These are phyloP conservation scores for Diabrotica virgifera DNA, from an alignment of 1,140 invertebrate genomes.

Conservation along the genomic window DNA sequence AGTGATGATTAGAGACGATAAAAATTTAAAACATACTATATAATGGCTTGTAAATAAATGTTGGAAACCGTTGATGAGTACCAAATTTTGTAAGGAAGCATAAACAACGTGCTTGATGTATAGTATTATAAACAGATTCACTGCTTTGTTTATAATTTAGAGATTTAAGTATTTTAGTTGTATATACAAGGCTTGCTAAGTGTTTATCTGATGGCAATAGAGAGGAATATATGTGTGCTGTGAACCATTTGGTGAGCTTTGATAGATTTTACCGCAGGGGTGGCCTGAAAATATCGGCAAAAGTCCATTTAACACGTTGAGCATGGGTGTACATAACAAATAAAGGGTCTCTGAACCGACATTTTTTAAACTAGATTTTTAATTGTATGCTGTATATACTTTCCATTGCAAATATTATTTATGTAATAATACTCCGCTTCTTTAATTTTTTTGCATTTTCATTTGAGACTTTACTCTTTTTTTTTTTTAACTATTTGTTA, in stretches of 20 bases:
- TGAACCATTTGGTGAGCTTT: not conserved
- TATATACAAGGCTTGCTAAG: constrained; percentile 40
- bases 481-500: no score
- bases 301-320: no score
- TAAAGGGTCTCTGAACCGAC: no score
- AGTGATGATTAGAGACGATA: constrained; percentile 19
- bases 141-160: constrained; percentile 41
- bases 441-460: no score
- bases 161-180: constrained; percentile 44
- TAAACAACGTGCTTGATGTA: constrained; percentile 41
- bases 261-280: not conserved
- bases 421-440: no score
- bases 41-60: constrained; percentile 42
- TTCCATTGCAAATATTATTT: no score
- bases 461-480: no score
- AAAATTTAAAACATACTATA: constrained; percentile 40
- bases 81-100: constrained; percentile 42
- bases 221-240: constrained; percentile 7
- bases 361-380: no score
- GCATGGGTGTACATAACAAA: no score
- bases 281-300: not conserved
- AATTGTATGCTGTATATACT: no score
- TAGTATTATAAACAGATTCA: constrained; percentile 39
- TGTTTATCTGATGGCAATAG: constrained; percentile 34
- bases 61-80: constrained; percentile 43